These are phyloP conservation scores for Mylabris phalerata DNA, from an alignment of 1,140 invertebrate species.

Conservation along the genomic window DNA sequence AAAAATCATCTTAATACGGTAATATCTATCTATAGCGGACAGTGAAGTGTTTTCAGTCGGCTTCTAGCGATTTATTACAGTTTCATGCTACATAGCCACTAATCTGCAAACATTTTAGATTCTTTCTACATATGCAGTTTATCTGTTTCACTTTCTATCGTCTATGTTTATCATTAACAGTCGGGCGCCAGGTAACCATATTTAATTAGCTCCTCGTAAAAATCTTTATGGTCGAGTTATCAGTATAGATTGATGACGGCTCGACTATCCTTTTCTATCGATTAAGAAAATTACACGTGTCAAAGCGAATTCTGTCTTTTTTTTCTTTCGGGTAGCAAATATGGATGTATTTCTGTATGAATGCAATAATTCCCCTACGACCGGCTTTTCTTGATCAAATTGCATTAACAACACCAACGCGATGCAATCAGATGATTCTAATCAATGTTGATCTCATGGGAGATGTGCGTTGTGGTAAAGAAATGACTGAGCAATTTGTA, in stretches of 20 bases:
- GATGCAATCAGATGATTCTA: conserved; percentile 12
- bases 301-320: no score
- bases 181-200: conserved; percentile 21
- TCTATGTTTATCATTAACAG: conserved; percentile 12
- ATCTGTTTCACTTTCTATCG: no score
- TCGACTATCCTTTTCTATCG: conserved; percentile 13
- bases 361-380: no score
- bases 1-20: no score
- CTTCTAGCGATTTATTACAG: no score
- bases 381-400: no score
- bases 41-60: no score
- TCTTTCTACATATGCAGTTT: neutral
- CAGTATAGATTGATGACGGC: neutral
- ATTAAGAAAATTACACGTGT: no score
- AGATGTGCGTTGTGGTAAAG: neutral
- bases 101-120: neutral
- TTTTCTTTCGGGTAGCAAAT: no score
- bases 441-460: conserved; percentile 4
- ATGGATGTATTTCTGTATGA: no score
- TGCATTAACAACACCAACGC: neutral
- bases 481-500: no score
- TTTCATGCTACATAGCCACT: neutral
- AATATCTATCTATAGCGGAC: no score
- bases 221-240: conserved; percentile 5
- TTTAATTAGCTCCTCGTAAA: conserved; percentile 29